A percentile compares a stretch with the other conserved stretches of the same genome.
These are phyloP conservation scores for Manis crassicaudata DNA, from an alignment of 2,797 vertebrate genomes.

Conservation along the genomic window DNA sequence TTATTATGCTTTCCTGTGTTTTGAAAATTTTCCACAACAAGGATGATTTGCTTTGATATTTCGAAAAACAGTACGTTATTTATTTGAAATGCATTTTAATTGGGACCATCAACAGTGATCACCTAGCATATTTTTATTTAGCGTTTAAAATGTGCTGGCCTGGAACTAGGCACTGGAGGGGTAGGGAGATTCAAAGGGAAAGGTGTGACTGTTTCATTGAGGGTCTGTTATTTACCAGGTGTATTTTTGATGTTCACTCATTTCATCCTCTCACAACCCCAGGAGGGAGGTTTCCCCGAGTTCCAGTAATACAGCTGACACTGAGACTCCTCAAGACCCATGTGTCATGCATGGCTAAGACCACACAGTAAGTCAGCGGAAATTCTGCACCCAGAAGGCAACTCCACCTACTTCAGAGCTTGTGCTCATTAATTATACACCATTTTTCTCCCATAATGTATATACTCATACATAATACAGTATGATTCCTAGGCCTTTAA, in stretches of 20 bases:
- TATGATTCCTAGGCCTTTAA: conserved; percentile 23
- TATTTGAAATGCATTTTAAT: conserved; percentile 35
- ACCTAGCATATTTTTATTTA: neutral
- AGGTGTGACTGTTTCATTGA: neutral
- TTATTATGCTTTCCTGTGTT: neutral
- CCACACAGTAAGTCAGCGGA: neutral
- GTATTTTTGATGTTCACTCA: conserved; percentile 4
- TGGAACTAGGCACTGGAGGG: neutral
- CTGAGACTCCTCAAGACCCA: neutral
- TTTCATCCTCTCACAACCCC: neutral
- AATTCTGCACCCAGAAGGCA: conserved; percentile 19
- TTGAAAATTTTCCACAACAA: conserved; percentile 37
- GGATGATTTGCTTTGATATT: conserved; percentile 41
- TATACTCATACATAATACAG: neutral
- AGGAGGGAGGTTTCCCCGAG: neutral
- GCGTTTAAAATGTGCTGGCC: neutral
- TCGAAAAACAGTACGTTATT: conserved; percentile 12
- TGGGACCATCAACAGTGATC: neutral
- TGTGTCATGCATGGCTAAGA: neutral
- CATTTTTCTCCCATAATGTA: neutral
- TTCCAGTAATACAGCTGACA: neutral
- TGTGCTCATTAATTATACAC: conserved; percentile 20
- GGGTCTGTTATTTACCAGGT: neutral
- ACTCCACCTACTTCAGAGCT: neutral
- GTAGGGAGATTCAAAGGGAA: neutral